Conservation (phyloP, 2,888 invertebrate species). For the Drosophila glabriapex region DNA sequence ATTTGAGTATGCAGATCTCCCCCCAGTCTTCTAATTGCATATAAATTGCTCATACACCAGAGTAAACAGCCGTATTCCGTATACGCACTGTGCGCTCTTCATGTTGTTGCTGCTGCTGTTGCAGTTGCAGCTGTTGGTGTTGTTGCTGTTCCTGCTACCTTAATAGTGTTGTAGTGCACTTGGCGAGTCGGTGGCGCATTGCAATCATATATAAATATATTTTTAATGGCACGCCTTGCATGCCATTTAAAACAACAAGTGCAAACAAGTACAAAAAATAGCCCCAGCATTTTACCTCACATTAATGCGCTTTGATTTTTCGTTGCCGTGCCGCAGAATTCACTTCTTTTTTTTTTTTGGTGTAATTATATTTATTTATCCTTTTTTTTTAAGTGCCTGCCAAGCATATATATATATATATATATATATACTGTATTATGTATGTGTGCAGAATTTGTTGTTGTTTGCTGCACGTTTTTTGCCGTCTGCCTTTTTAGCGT, state of each 20-base stretch:
- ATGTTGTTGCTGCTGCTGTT: slow-evolving; percentile 8
- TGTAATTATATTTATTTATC: slow-evolving; percentile 23
- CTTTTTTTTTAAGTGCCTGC: slow-evolving; percentile 42
- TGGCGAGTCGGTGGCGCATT: slow-evolving; percentile 65
- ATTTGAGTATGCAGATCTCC: slow-evolving; percentile 4
- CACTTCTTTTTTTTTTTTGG: slow-evolving; percentile 1
- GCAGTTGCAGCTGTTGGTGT: neutral
- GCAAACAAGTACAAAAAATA: slow-evolving; percentile 12
- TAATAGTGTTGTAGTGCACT: slow-evolving; percentile 66
- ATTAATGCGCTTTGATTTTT: slow-evolving; percentile 64
- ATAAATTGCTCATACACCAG: slow-evolving; percentile 29
- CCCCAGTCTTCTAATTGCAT: slow-evolving; percentile 34
- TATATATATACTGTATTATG: neutral
- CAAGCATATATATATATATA: slow-evolving; percentile 6
- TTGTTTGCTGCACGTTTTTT: slow-evolving; percentile 36
- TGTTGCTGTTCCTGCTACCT: neutral
- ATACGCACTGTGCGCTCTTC: slow-evolving; percentile 36
- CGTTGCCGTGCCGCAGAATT: slow-evolving; percentile 36
- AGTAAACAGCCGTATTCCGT: slow-evolving; percentile 32
- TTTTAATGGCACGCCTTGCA: slow-evolving; percentile 55
- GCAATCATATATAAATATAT: slow-evolving; percentile 47
- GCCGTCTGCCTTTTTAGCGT: slow-evolving; percentile 45
- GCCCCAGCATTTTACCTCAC: slow-evolving; percentile 35
- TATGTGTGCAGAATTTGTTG: neutral
- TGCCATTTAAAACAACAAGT: slow-evolving; percentile 36